Percentiles rank a stretch among this genome's conserved stretches.
Evolutionary conservation across 1,140 invertebrate genomes (phyloP).

Genomic region (Lerema accius): DNA sequence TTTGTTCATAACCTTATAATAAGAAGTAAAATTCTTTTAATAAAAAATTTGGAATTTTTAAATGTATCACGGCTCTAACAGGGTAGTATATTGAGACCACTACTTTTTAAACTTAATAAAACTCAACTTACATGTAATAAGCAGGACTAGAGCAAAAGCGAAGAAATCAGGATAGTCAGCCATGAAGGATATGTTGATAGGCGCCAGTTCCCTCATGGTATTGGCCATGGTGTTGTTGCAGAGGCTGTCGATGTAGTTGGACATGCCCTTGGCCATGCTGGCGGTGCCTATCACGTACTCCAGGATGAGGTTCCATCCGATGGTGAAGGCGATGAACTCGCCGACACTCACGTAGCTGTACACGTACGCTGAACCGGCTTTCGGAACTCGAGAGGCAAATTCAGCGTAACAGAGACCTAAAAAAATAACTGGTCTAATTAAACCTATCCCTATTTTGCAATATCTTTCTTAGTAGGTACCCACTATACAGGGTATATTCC

Average conservation of each 20-base stretch:
- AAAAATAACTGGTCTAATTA: conserved; percentile 16
- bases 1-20: too few species aligned
- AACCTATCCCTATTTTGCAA: too few species aligned
- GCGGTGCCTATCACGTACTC: conserved; percentile 93
- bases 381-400: conserved; percentile 93
- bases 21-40: too few species aligned
- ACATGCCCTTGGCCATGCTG: conserved; percentile 95
- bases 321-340: conserved; percentile 90
- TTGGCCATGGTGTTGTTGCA: conserved; percentile 88
- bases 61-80: background rate
- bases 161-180: conserved; percentile 93
- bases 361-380: conserved; percentile 93
- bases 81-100: background rate
- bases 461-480: too few species aligned
- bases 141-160: conserved; percentile 87
- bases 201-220: conserved; percentile 86
- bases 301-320: conserved; percentile 95
- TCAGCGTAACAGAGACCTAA: conserved; percentile 93
- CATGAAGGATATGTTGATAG: conserved; percentile 88
- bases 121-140: conserved; percentile 83
- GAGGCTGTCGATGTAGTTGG: conserved; percentile 94
- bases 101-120: background rate
- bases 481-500: too few species aligned
- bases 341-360: conserved; percentile 95
- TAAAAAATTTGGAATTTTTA: too few species aligned